These are phyloP conservation scores for Nettapus auritus DNA, from an alignment of 2,113 vertebrate species.

Conservation along the genomic window DNA sequence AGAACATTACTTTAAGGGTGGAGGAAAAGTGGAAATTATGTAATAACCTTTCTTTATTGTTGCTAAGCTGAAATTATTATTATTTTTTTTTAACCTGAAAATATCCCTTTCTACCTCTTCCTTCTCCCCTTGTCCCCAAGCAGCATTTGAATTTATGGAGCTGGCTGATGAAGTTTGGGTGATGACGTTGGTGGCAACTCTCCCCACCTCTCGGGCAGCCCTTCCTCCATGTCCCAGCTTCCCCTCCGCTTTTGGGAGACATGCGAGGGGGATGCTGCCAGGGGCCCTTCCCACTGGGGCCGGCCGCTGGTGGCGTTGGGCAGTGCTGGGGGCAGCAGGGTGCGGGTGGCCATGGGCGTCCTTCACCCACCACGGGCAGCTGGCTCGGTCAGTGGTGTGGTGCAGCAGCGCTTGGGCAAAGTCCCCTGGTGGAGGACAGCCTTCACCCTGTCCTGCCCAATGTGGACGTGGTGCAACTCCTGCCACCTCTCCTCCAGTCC, in stretches of 20 bases:
- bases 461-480: not conserved
- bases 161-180: not conserved
- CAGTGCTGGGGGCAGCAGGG: no score
- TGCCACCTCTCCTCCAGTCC: not conserved
- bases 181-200: not conserved
- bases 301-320: no score
- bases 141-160: not conserved
- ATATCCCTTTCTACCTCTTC: not conserved
- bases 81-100: not conserved
- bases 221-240: not conserved
- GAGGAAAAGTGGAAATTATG: slow-evolving; percentile 54
- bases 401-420: not conserved
- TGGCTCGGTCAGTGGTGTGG: not conserved
- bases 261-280: not conserved
- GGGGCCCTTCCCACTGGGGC: not conserved
- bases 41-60: not conserved
- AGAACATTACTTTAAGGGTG: slow-evolving; percentile 77
- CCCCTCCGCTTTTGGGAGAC: not conserved
- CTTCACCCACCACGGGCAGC: no score
- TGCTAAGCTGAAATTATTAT: not conserved
- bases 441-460: not conserved
- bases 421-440: not conserved
- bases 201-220: not conserved
- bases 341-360: no score
- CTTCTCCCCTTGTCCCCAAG: not conserved